Evolutionary conservation across 53 echinoderm and acorn worm genomes (phyloP), one percentile per base, ranked within the genome.

Genomic region (Echinometra lucunter): DNA sequence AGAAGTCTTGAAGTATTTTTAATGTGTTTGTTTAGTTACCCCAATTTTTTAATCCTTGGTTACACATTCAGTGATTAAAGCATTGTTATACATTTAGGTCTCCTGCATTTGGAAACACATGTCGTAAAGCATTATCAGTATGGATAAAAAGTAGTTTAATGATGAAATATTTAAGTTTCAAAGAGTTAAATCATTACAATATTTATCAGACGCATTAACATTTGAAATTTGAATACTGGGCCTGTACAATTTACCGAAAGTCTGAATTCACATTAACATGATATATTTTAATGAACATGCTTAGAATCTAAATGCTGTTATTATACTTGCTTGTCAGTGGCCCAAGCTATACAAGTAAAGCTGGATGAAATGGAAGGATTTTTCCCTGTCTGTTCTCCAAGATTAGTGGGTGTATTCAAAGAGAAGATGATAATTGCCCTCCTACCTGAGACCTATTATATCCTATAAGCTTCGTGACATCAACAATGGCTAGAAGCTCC

Each of bases 361-460:
- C 11, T 3, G 8, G 27, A 88, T 47, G 55, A 23, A 75, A 75
- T 83, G 45, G 85, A 49, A 85, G 49, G 85, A 27, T 28, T 85
- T 78, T 23, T 42, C 69, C 49, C 32, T n/a, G 85, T 47, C 85
- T 85, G 28, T 85, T 47, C n/a, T 85, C 6, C 30, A 2, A 47
- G n/a, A 85, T 85, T n/a, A 47, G 85, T 47, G 44, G 53, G 27
- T 21, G 45, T 85, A 85, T 85, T 85, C 85, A 47, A 88, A 88
- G 88, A 88, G 30, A 88, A 88, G 57, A 56, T 55, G 88, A 88
- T 58, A 58, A 89, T 89, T 89, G 89, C 89, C 38, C 60, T 89
- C 89, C 60, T 89, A 58, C 89, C 89, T 85, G 85, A 27, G 85
- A 17, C 85, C 47, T 38, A 89, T 89, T 89, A 57, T 89, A 37